Conservation (phyloP, 2,797 vertebrate genomes). For the Amblyopsis hoosieri region DNA sequence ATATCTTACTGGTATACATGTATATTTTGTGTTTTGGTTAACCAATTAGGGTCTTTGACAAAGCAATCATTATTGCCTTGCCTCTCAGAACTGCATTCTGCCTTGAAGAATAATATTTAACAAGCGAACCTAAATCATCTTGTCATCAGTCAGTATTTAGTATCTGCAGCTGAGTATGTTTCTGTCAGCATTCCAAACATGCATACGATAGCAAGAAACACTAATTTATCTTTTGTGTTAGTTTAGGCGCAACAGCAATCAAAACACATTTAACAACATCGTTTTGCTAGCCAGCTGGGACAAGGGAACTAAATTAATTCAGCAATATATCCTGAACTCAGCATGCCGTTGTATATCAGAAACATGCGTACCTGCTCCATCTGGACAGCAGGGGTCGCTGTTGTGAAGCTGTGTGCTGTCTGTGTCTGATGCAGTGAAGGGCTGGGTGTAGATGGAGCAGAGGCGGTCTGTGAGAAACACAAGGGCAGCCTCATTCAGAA, state of each 20-base stretch:
- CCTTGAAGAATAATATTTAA: background rate
- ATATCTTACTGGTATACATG: too few relatives aligned
- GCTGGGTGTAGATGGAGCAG: constrained; percentile 66
- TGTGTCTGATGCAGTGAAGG: constrained; percentile 51
- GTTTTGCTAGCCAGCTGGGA: background rate
- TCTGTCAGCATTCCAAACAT: constrained; percentile 7
- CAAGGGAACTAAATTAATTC: background rate
- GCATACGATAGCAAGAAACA: background rate
- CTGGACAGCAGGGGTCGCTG: constrained; percentile 51
- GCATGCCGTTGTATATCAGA: too few relatives aligned
- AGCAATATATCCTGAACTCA: too few relatives aligned
- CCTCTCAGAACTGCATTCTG: constrained; percentile 8
- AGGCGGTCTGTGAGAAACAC: constrained; percentile 60
- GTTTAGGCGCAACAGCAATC: constrained; percentile 5
- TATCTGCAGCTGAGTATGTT: background rate
- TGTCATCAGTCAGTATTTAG: background rate
- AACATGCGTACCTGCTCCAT: constrained; percentile 64
- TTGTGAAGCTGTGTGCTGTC: constrained; percentile 60
- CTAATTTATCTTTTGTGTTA: background rate
- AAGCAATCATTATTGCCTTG: too few relatives aligned
- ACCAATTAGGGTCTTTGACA: background rate
- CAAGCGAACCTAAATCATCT: too few relatives aligned
- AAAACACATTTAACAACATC: background rate
- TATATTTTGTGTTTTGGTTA: background rate
- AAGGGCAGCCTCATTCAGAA: constrained; percentile 12